A percentile compares a stretch with the other conserved stretches of the same genome.
These are phyloP conservation scores for Agrotis segetum DNA, from an alignment of 2,888 invertebrate genomes.

Conservation along the genomic window DNA sequence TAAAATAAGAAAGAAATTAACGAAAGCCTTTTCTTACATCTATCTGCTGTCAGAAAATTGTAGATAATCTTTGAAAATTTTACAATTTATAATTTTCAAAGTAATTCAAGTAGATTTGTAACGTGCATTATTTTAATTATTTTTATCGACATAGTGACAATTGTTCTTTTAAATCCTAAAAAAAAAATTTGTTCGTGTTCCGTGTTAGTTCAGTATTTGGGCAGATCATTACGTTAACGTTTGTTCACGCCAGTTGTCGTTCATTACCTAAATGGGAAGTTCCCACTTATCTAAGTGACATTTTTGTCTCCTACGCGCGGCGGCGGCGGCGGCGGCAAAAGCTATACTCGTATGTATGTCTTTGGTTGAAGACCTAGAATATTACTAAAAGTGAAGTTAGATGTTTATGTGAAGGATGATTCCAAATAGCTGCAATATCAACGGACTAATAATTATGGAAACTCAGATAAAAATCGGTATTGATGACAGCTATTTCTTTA, in stretches of 20 bases:
- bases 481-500: constrained; percentile 10
- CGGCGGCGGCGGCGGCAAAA: constrained; percentile 21
- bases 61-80: not conserved
- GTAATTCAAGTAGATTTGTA: not conserved
- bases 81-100: not conserved
- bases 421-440: not conserved
- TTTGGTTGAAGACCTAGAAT: constrained; percentile 3
- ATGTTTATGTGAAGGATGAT: not conserved
- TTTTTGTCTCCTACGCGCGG: constrained; percentile 76
- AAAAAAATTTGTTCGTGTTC: constrained; percentile 9
- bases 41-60: not conserved
- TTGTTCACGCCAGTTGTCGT: constrained; percentile 63
- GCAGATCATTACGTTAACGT: constrained; percentile 45
- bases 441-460: not conserved
- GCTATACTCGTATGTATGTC: not conserved
- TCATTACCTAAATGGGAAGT: constrained; percentile 85
- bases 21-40: no score
- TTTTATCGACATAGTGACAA: no score
- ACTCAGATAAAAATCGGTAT: constrained; percentile 9
- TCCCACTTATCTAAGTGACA: constrained; percentile 81
- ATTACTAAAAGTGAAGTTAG: not conserved
- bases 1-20: not conserved
- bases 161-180: not conserved
- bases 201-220: constrained; percentile 50
- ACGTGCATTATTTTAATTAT: no score